Base-by-base conservation (phyloP, 2,888 invertebrate species). In the Fissipunctia ypsillon region DNA sequence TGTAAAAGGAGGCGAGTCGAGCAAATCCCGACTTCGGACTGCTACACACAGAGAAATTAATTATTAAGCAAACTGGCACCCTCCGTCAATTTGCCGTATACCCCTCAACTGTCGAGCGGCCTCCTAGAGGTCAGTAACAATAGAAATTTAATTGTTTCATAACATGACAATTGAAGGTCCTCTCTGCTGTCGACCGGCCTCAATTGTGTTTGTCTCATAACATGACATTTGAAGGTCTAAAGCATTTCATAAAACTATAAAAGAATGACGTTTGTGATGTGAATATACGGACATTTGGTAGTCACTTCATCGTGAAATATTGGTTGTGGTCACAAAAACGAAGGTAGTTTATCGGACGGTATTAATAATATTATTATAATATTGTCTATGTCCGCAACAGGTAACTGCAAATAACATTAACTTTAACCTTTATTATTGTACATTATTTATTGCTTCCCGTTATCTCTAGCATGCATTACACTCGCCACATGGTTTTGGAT, bases 401-500 rank as follows among this genome's bases (percentile, higher is more conserved):
- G 65, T 73, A 66, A 64, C 52, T 67, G 69, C 22, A 61, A 61
- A 56, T 67, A 69, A 82, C 64, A 48, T 41, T 66, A 77, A 57
- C 16, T 50, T 59, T 43, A 75, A 81, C 54, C 48, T 59, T 64
- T 57, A 52, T 52, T 69, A 69, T 82, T 73, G 56, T 82, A 78
- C 60, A 78, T 56, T 60, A 74, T 69, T 83, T 75, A 81, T 81
- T 81, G 74, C 70, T 74, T 69, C 38, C 12, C 4, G 50, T 69
- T 81, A 66, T 3, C 52, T 50, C 35, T 81, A 76, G 31, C 28
- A n/a, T 50, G 52, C 22, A 7, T 41, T 52, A 52, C 9, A 48
- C 35, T 31, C 14, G 10, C 10, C 1, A 63, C 31, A 25, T 38
- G 19, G 22, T 31, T 7, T 5, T 45, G 59, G 38, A 66, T 64